Evolutionary conservation across 2,113 vertebrate genomes (phyloP).

Genomic region (Tursiops truncatus): DNA sequence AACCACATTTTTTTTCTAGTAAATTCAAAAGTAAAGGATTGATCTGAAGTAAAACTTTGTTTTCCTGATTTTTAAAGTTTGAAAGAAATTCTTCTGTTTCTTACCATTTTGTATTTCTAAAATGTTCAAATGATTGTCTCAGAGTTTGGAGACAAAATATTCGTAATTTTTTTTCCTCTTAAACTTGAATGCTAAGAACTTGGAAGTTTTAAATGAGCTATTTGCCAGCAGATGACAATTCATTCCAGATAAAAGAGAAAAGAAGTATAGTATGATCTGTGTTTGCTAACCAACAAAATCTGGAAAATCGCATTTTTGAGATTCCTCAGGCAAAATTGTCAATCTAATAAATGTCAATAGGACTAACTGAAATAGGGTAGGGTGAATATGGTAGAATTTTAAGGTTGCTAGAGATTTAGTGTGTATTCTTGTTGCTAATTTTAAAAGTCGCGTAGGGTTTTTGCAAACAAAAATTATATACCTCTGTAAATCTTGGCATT

Average conservation of each 20-base stretch:
- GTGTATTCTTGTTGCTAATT: constrained; percentile 18
- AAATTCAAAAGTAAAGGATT: neutral
- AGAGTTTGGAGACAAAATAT: constrained; percentile 15
- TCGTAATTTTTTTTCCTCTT: neutral
- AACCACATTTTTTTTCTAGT: neutral
- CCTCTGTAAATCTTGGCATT: neutral
- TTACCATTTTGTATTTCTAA: constrained; percentile 34
- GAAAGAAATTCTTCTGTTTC: neutral
- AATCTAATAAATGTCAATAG: constrained; percentile 42
- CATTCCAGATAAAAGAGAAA: constrained; percentile 57
- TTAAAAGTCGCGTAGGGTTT: neutral
- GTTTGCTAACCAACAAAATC: constrained; percentile 64
- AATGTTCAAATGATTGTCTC: constrained; percentile 10
- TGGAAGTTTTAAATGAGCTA: constrained; percentile 38
- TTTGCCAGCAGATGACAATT: constrained; percentile 50
- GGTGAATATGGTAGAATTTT: neutral
- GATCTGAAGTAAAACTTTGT: neutral
- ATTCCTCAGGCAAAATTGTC: constrained; percentile 54
- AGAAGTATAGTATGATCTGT: constrained; percentile 61
- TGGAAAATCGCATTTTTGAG: constrained; percentile 66
- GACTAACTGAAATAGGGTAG: neutral
- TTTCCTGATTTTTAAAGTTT: constrained; percentile 38
- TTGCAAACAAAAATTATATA: neutral
- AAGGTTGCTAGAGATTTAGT: constrained; percentile 18
- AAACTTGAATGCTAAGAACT: constrained; percentile 60